Evolutionary conservation across 2,113 vertebrate genomes (phyloP).

Genomic region (Marcusenius ussheri): DNA sequence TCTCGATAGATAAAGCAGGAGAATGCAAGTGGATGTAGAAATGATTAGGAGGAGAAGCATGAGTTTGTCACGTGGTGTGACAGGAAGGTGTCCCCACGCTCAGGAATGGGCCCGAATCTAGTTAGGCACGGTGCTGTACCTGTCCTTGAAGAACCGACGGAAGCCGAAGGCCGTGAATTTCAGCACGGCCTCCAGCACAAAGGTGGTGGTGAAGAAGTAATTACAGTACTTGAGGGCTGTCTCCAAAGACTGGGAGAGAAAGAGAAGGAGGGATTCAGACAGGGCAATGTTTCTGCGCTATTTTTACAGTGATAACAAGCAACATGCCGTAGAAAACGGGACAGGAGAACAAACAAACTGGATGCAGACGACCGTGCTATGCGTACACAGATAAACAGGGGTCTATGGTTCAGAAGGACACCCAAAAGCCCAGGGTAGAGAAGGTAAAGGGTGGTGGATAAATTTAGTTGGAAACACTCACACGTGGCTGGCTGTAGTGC

Average conservation of each 20-base stretch:
- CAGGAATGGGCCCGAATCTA: too few species aligned
- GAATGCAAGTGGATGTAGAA: background rate
- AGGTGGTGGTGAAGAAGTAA: slow-evolving; percentile 95
- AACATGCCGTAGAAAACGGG: background rate
- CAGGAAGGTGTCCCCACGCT: background rate
- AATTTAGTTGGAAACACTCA: slow-evolving; percentile 53
- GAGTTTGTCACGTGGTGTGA: background rate
- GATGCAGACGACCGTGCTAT: background rate
- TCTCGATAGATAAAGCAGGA: background rate
- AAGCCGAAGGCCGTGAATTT: slow-evolving; percentile 92
- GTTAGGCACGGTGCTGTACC: slow-evolving; percentile 52
- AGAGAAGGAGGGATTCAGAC: background rate
- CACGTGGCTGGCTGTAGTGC: slow-evolving; percentile 90
- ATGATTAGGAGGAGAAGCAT: background rate
- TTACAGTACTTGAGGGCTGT: slow-evolving; percentile 95
- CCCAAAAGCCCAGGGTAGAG: too few species aligned
- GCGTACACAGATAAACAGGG: background rate
- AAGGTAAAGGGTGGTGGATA: background rate
- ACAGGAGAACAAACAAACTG: background rate
- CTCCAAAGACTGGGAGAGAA: slow-evolving; percentile 75
- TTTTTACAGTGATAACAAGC: background rate
- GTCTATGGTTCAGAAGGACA: background rate
- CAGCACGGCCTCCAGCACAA: slow-evolving; percentile 88
- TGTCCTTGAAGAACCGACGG: slow-evolving; percentile 95
- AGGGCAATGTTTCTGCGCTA: too few species aligned